Conservation (phyloP, 2,113 vertebrate genomes). For the Xenopus tropicalis region DNA sequence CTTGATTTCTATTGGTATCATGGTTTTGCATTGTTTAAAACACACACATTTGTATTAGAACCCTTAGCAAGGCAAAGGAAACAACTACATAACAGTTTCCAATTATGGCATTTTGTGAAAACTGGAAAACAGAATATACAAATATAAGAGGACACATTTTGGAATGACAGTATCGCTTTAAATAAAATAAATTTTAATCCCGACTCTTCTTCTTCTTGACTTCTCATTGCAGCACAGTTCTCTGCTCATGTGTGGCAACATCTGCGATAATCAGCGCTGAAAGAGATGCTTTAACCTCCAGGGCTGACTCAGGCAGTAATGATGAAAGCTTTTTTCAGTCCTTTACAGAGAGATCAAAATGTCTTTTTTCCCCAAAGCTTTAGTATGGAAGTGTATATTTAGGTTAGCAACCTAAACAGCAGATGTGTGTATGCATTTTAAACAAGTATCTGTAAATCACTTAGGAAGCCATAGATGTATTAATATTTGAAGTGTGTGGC, state of each 20-base stretch:
- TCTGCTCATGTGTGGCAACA: slow-evolving; percentile 43
- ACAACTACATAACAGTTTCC: too few relatives aligned
- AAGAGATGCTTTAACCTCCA: slow-evolving; percentile 57
- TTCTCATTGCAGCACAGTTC: too few relatives aligned
- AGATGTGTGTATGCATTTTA: slow-evolving; percentile 47
- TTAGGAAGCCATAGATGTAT: neutral
- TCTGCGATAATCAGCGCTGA: slow-evolving; percentile 59
- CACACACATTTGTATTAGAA: too few relatives aligned
- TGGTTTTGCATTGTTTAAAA: too few relatives aligned
- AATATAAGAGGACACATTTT: too few relatives aligned
- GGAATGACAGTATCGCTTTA: too few relatives aligned
- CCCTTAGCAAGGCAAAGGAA: too few relatives aligned
- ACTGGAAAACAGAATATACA: too few relatives aligned
- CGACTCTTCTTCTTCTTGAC: too few relatives aligned
- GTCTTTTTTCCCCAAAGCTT: slow-evolving; percentile 46
- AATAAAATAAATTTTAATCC: too few relatives aligned
- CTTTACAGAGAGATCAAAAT: slow-evolving; percentile 48
- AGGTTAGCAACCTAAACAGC: slow-evolving; percentile 31
- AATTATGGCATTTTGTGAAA: too few relatives aligned
- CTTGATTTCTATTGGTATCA: too few relatives aligned
- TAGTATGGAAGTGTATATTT: slow-evolving; percentile 39
- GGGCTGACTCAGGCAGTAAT: slow-evolving; percentile 42
- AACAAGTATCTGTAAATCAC: slow-evolving; percentile 17
- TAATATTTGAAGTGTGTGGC: neutral
- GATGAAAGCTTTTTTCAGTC: slow-evolving; percentile 54